A percentile compares a stretch with the other conserved stretches of the same genome.
Evolutionary conservation across 2,113 vertebrate species (phyloP).

Genomic region (Phaethon lepturus): DNA sequence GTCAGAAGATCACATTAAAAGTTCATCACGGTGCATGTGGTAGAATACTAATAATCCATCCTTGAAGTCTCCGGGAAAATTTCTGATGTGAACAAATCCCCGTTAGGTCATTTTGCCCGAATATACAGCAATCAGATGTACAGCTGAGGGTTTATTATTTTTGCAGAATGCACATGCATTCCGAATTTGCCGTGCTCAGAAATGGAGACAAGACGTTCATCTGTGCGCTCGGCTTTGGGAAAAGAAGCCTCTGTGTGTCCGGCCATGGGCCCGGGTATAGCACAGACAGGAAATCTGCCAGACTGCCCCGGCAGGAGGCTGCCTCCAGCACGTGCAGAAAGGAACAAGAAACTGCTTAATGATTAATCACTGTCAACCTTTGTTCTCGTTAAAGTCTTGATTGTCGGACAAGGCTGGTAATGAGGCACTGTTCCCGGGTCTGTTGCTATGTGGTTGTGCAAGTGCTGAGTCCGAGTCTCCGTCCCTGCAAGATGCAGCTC

Average conservation of each 20-base stretch:
- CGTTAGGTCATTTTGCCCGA: background rate
- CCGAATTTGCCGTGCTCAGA: conserved; percentile 39
- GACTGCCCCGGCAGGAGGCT: conserved; percentile 75
- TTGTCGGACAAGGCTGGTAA: conserved; percentile 73
- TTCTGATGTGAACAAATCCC: background rate
- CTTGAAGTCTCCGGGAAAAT: conserved; percentile 29
- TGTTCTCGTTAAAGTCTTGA: conserved; percentile 78
- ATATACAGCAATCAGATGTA: conserved; percentile 36
- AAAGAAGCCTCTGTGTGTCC: conserved; percentile 60
- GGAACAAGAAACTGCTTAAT: conserved; percentile 75
- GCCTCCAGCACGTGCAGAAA: conserved; percentile 74
- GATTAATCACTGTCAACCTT: conserved; percentile 82
- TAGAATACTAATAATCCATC: conserved; percentile 56
- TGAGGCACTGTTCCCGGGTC: conserved; percentile 70
- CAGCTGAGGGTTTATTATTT: conserved; percentile 53
- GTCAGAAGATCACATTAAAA: conserved; percentile 19
- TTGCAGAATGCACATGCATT: conserved; percentile 52
- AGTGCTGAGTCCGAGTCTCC: background rate
- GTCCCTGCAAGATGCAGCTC: conserved; percentile 17
- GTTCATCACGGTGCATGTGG: background rate
- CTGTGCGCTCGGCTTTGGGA: conserved; percentile 51
- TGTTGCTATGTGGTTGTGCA: conserved; percentile 71
- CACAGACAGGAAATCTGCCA: conserved; percentile 77
- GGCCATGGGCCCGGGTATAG: conserved; percentile 31
- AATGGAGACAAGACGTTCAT: conserved; percentile 58